Evolutionary conservation across 2,797 vertebrate genomes (phyloP), one percentile per base, ranked within the genome.

Genomic region (Ispidina picta): DNA sequence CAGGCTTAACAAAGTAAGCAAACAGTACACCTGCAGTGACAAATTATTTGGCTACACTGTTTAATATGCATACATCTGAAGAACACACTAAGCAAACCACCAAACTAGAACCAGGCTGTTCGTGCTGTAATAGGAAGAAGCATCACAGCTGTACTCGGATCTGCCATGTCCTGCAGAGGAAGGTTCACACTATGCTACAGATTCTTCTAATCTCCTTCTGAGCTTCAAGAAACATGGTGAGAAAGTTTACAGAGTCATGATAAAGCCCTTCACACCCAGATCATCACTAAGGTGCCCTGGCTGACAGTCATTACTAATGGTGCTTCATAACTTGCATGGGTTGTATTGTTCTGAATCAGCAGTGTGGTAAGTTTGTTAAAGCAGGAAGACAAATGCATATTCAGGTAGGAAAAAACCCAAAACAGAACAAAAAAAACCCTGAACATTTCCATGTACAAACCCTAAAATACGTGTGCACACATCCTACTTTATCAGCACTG

Each of bases 81-180:
- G 70, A 87, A 78, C 31, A 63, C 43, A 23, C 39, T 28, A 52
- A 66, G 31, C 19, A 52, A 81, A 44, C 25, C 46, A 78, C 59
- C 62, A 29, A 52, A 52, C 31, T 2, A 44, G 44, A 86, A 33
- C n/a, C 25, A n/a, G 0, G 0, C 33, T 69, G 31, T 19, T 37
- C 15, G 48, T 29, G 15, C 63, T 83, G 5, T 29, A 59, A 60
- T 1, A 72, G 29, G 56, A 83, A 60, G 58, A 58, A n/a, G 12
- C 33, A 35, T 6, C 1, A 1, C 4, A 64, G 43, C 31, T 60
- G 11, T 26, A n/a, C 20, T 51, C 5, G 17, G 35, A 74, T 59
- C 59, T 81, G 59, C 66, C 1, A 0, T 21, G 6, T 49, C 52
- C 65, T 49, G 54, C 4, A 3, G 33, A 73, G 49, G 60, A 89